These are phyloP conservation scores for Ernsta delagoae DNA, from an alignment of 2,888 invertebrate species.

Conservation along the genomic window DNA sequence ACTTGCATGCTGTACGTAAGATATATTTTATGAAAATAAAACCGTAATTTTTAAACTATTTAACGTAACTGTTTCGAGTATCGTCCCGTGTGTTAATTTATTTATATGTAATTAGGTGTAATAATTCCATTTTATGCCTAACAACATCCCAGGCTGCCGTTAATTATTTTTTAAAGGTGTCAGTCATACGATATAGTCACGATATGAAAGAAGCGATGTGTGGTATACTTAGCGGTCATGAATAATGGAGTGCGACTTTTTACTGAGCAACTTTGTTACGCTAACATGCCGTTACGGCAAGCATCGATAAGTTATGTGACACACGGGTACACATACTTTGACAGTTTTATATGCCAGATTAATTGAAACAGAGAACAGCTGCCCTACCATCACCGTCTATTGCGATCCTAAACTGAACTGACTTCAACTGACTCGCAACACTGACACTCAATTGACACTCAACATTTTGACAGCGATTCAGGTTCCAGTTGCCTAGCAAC, in stretches of 20 bases:
- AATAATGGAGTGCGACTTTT: constrained; percentile 29
- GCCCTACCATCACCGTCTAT: too few relatives aligned
- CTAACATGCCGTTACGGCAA: constrained; percentile 1
- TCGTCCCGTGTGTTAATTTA: constrained; percentile 13
- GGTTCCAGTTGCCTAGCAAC: too few relatives aligned
- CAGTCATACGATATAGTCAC: not conserved
- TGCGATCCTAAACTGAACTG: too few relatives aligned
- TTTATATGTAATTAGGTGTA: not conserved
- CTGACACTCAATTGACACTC: too few relatives aligned
- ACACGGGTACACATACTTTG: too few relatives aligned
- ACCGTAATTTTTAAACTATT: not conserved
- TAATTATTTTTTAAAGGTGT: constrained; percentile 4
- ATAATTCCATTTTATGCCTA: not conserved
- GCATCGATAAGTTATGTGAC: too few relatives aligned
- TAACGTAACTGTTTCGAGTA: not conserved
- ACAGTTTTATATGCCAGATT: too few relatives aligned
- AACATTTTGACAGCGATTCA: too few relatives aligned
- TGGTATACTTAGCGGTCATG: constrained; percentile 20
- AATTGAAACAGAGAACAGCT: too few relatives aligned
- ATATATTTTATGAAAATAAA: not conserved
- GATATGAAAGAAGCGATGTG: constrained; percentile 25
- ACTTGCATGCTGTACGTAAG: too few relatives aligned
- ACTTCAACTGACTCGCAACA: too few relatives aligned
- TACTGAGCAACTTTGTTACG: constrained; percentile 23
- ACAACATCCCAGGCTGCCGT: not conserved